Conservation (phyloP, 2,888 invertebrate species). For the Pelosia muscerda region DNA sequence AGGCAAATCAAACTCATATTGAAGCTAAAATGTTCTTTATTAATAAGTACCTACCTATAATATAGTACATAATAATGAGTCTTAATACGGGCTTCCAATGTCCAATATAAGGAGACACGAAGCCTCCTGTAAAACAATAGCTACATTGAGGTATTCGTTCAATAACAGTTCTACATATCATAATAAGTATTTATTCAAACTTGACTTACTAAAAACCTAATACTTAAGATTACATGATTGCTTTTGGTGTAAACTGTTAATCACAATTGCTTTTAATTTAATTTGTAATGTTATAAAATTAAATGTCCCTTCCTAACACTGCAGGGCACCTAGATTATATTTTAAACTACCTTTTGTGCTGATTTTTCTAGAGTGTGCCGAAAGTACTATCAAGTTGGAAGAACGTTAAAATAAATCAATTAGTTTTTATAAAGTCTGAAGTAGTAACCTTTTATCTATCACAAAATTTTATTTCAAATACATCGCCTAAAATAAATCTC, state of each 20-base stretch:
- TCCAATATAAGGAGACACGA: slow-evolving; percentile 31
- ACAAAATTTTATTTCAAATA: slow-evolving; percentile 3
- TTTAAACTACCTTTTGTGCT: slow-evolving; percentile 31
- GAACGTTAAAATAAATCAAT: slow-evolving; percentile 19
- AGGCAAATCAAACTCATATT: slow-evolving; percentile 13
- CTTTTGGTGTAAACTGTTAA: slow-evolving; percentile 47
- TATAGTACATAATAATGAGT: slow-evolving; percentile 43
- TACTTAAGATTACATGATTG: slow-evolving; percentile 40
- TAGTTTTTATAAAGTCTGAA: neutral
- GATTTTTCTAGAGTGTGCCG: slow-evolving; percentile 41
- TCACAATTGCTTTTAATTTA: slow-evolving; percentile 34
- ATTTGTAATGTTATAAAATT: neutral
- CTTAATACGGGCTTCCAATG: slow-evolving; percentile 32
- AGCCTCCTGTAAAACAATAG: slow-evolving; percentile 30
- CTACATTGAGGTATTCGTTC: slow-evolving; percentile 47
- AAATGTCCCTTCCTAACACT: neutral
- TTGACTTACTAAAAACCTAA: slow-evolving; percentile 30
- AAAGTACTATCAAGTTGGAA: slow-evolving; percentile 40
- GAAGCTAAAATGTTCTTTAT: slow-evolving; percentile 69
- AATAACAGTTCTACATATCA: slow-evolving; percentile 43
- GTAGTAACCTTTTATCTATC: neutral
- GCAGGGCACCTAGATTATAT: neutral
- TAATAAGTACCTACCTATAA: slow-evolving; percentile 36
- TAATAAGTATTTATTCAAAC: slow-evolving; percentile 35
- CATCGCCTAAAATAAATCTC: neutral